Base-by-base conservation (phyloP, 2,797 vertebrate species). In the Furcifer pardalis region DNA sequence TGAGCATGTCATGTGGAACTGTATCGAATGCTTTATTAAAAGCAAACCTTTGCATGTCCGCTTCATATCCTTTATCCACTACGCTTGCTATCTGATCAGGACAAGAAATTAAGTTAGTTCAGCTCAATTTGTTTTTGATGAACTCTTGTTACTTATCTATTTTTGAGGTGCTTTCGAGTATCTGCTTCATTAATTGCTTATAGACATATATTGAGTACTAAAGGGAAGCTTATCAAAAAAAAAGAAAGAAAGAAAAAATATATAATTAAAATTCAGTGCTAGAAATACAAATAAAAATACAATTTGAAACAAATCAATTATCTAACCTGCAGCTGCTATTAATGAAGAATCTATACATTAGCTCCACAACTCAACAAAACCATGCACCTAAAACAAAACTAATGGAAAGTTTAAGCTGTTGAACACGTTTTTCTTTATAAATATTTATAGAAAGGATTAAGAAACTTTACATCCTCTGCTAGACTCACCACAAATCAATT, bases 81-180 rank as follows among this genome's bases (percentile, higher is more conserved):
- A 88, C 90, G 88, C 85, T 90, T 91, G 86, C 93, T 92, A 92
- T 88, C 84, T 32, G 91, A 84, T 85, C 83, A 90, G 23, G 72
- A 83, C 71, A 91, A 90, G 85, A 91, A 94, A 92, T 92, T 0
- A 89, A 27, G 83, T 93, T 93, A 91, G 92, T 93, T 94, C 92
- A 91, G 88, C 91, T 91, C 87, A 78, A 91, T 94, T 93, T 92
- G 77, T 19, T 94, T 92, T 88, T 91, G 81, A 94, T 92, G 90
- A 92, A 86, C 66, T 87, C 78, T 8, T 87, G 88, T 87, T 89
- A 77, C 74, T 85, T 88, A 87, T 77, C 79, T 90, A 86, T 91
- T 92, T 90, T 89, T 85, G 44, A 92, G 82, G 79, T 90, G 62
- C 27, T 87, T 84, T 44, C 49, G 75, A 80, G 81, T 74, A 87